phyloP scores from a whole-genome alignment of 2,888 invertebrate species.

The Leptinotarsa haldemani region DNA sequence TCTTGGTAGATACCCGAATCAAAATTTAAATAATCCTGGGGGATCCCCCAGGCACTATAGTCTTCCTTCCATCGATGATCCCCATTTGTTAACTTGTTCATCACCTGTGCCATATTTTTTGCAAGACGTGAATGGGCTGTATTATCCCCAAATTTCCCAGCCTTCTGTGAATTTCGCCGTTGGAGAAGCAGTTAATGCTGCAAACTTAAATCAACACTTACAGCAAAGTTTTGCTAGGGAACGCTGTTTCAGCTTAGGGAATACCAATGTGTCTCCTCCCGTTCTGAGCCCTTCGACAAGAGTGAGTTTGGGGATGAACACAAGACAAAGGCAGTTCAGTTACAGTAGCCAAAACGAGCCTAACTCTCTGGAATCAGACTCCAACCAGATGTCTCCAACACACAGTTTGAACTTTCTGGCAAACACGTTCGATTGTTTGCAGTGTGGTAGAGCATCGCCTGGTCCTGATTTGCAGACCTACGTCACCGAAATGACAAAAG shows the following conservation, averaged over 20 bases:
- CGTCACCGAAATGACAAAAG: constrained; percentile 81
- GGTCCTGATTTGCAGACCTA: constrained; percentile 78
- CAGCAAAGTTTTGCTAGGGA: constrained; percentile 53
- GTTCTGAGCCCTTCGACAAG: constrained; percentile 74
- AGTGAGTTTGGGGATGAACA: constrained; percentile 71
- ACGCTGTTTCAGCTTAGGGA: constrained; percentile 75
- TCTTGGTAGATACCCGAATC: constrained; percentile 27
- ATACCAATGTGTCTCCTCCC: constrained; percentile 66
- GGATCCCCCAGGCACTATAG: constrained; percentile 77
- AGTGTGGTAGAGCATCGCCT: constrained; percentile 69
- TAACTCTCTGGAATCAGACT: constrained; percentile 72
- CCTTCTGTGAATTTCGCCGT: constrained; percentile 74
- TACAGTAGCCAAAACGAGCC: constrained; percentile 82
- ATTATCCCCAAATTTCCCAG: constrained; percentile 60
- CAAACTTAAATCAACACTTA: constrained; percentile 57
- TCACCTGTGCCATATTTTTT: constrained; percentile 64
- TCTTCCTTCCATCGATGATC: constrained; percentile 74
- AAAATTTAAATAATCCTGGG: constrained; percentile 34
- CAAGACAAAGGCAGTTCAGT: constrained; percentile 69
- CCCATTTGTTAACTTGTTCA: constrained; percentile 62
- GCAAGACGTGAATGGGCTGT: constrained; percentile 60
- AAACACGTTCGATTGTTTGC: constrained; percentile 69
- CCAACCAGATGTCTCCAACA: constrained; percentile 63
- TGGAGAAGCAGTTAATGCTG: constrained; percentile 71
- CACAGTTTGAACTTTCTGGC: constrained; percentile 67